These are phyloP conservation scores for Xyliphius kryptos DNA, from an alignment of 2,113 vertebrate genomes.

Conservation along the genomic window DNA sequence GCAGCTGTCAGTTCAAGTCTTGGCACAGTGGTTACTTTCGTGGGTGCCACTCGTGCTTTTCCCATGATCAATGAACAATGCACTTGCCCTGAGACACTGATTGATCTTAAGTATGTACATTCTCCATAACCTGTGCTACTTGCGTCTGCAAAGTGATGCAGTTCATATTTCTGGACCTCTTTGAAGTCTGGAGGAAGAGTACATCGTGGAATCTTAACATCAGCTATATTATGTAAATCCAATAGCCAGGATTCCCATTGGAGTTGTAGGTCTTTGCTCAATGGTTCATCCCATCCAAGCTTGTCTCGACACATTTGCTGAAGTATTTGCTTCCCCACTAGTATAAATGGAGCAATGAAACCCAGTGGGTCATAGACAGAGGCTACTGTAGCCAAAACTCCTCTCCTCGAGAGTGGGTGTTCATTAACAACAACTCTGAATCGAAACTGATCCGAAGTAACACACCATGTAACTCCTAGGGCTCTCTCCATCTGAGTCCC, in stretches of 20 bases:
- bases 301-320: conserved; percentile 24
- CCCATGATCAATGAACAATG: background rate
- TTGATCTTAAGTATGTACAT: background rate
- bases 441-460: conserved; percentile 7
- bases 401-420: conserved; percentile 6
- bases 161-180: background rate
- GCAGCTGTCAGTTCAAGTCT: background rate
- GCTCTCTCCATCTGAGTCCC: conserved; percentile 1
- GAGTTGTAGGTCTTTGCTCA: background rate
- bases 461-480: conserved; percentile 9
- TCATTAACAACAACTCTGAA: conserved; percentile 23
- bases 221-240: conserved; percentile 9
- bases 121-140: conserved; percentile 13
- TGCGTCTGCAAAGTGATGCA: conserved; percentile 21
- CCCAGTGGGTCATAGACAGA: conserved; percentile 16
- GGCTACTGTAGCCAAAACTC: conserved; percentile 8
- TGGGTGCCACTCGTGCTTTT: background rate
- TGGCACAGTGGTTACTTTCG: background rate
- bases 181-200: background rate
- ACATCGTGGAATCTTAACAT: conserved; percentile 3
- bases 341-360: conserved; percentile 19
- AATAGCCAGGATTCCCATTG: conserved; percentile 21
- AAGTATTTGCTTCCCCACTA: conserved; percentile 17
- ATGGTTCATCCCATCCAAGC: conserved; percentile 16
- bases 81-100: background rate